Percentiles rank a stretch among this genome's conserved stretches.
Evolutionary conservation across 2,888 invertebrate genomes (phyloP).

Genomic region (Hirtodrosophila cameraria): DNA sequence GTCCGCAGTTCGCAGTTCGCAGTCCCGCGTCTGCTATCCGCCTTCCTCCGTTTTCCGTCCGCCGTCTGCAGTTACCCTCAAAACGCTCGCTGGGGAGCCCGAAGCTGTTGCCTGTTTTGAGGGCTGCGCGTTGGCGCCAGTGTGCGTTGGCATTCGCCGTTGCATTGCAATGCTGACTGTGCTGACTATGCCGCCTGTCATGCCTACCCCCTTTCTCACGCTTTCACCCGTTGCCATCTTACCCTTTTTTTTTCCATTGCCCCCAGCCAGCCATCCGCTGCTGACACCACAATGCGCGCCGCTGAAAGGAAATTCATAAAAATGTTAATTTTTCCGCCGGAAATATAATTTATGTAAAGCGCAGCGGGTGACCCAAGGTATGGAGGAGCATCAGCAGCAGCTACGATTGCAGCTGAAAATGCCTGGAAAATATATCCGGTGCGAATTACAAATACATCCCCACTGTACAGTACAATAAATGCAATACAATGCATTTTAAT

Average conservation of each 20-base stretch:
- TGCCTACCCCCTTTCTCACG: slow-evolving; percentile 12
- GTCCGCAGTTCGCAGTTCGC: slow-evolving; percentile 55
- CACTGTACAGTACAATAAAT: slow-evolving; percentile 24
- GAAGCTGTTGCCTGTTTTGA: slow-evolving; percentile 48
- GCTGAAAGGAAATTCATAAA: slow-evolving; percentile 80
- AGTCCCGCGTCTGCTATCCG: too few species aligned
- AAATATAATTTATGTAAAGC: slow-evolving; percentile 80
- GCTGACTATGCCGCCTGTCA: slow-evolving; percentile 44
- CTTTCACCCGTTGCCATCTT: not conserved
- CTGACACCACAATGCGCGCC: slow-evolving; percentile 74
- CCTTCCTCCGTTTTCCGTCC: slow-evolving; percentile 53
- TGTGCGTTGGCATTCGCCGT: slow-evolving; percentile 57
- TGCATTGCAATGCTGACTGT: slow-evolving; percentile 44
- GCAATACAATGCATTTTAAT: slow-evolving; percentile 57
- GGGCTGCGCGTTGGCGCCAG: slow-evolving; percentile 63
- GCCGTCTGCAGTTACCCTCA: slow-evolving; percentile 36
- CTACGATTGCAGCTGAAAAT: slow-evolving; percentile 59
- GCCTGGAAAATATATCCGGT: slow-evolving; percentile 72
- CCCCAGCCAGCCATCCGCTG: slow-evolving; percentile 26
- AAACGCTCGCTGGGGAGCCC: slow-evolving; percentile 60
- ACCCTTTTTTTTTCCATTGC: too few species aligned
- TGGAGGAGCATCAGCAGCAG: slow-evolving; percentile 33
- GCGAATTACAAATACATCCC: slow-evolving; percentile 69
- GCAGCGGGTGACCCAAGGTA: slow-evolving; percentile 74
- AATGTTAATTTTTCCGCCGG: slow-evolving; percentile 80